Base-by-base conservation (phyloP, 2,113 vertebrate species). In the Phalacrocorax carbo region DNA sequence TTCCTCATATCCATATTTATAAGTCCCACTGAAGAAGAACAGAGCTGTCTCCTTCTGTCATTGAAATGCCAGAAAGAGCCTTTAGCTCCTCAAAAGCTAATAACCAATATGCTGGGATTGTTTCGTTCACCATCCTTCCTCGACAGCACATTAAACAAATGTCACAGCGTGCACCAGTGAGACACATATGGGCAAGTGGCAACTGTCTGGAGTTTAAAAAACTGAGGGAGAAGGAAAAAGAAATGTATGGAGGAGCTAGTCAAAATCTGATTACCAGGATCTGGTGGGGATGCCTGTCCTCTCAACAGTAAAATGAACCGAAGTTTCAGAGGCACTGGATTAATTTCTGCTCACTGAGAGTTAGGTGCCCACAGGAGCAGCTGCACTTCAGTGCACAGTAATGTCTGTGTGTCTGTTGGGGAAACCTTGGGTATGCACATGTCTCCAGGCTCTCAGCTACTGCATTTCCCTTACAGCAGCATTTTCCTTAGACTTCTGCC, bases 371-470 rank as follows among this genome's bases (percentile, higher is more conserved):
- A 0, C n/a, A 27, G 46, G 36, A 71, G 40, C 52, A 48, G 27
- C 30, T 68, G n/a, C 68, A 36, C 26, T 38, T 69, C 69, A 22
- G 21, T 10, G 18, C 38, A 22, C 36, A 19, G 64, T 26, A 58
- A 14, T 1, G 3, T 34, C 16, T 48, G 26, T 0, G 0, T 7
- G 8, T 44, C 20, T 52, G 46, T 22, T n/a, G 14, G 14, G 61
- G 42, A 68, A 58, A 34, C 0, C 0, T 1, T n/a, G 32, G 20
- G 13, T 40, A 27, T 0, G 3, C 58, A 55, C 19, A 10, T 3
- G 0, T 52, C 78, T 77, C n/a, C 52, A 49, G 46, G 27, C 12
- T 54, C 40, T 77, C 34, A 10, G 6, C 26, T 48, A 5, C 25
- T 36, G 20, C 29, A 6, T 52, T 68, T 82, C 60, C 40, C 18